Evolutionary conservation across 2,888 invertebrate species (phyloP).

Genomic region (Epinotia nisella): DNA sequence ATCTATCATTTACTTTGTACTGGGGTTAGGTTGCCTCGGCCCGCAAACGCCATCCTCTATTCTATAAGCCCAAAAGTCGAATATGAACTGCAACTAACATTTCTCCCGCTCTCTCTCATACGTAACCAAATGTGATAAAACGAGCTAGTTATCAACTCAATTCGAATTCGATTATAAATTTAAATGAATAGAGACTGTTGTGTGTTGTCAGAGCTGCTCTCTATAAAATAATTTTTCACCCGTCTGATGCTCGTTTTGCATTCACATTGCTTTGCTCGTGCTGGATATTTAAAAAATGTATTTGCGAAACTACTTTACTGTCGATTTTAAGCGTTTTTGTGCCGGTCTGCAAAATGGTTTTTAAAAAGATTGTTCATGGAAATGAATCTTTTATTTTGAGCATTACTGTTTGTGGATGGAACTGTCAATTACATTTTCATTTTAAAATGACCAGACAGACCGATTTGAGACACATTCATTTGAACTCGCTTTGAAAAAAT

Average conservation of each 20-base stretch:
- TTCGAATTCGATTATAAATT: not conserved
- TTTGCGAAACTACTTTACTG: constrained; percentile 29
- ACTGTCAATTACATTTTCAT: too few relatives aligned
- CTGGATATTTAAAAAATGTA: constrained; percentile 32
- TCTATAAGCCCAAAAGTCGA: not conserved
- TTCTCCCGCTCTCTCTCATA: not conserved
- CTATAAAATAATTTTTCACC: constrained; percentile 43
- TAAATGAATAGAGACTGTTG: not conserved
- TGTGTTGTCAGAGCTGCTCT: constrained; percentile 21
- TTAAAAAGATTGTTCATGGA: not conserved
- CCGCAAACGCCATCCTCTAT: constrained; percentile 6
- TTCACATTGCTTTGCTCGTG: constrained; percentile 22
- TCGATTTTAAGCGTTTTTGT: constrained; percentile 25
- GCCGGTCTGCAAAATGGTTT: not conserved
- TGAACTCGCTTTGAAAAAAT: too few relatives aligned
- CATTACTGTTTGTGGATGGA: too few relatives aligned
- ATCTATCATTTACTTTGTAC: not conserved
- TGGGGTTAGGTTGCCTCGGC: not conserved
- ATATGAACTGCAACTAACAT: not conserved
- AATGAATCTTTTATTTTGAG: constrained; percentile 5
- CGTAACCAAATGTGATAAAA: not conserved
- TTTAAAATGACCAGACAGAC: too few relatives aligned
- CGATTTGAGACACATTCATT: too few relatives aligned
- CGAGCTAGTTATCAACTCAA: not conserved
- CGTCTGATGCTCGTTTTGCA: constrained; percentile 38